phyloP scores from a whole-genome alignment of 2,113 vertebrate species.

The Lipotes vexillifer region DNA sequence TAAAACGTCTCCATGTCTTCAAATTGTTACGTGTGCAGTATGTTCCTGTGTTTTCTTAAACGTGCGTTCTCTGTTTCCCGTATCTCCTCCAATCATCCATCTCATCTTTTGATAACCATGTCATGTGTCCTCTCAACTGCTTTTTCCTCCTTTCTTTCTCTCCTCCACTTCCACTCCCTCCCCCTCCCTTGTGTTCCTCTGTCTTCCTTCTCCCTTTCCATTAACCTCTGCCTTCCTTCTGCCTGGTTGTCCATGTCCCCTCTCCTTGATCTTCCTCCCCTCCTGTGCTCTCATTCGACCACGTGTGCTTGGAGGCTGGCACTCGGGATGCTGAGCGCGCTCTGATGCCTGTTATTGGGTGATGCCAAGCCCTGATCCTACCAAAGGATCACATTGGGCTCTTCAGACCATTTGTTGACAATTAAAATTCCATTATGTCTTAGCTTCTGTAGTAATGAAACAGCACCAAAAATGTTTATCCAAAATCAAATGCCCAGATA shows the following conservation, averaged over 20 bases:
- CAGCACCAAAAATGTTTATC: background rate
- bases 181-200: background rate
- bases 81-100: background rate
- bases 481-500: background rate
- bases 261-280: background rate
- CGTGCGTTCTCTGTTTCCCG: background rate
- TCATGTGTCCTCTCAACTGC: background rate
- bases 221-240: background rate
- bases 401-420: background rate
- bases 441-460: background rate
- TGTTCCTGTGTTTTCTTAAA: background rate
- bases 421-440: background rate
- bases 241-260: background rate
- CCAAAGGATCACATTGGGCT: background rate
- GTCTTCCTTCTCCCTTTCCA: background rate
- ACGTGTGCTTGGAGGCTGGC: background rate
- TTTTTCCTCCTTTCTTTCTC: background rate
- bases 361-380: background rate
- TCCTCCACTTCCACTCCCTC: background rate
- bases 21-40: background rate
- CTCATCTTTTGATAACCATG: background rate
- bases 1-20: background rate
- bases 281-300: background rate
- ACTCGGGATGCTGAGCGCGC: accelerated
- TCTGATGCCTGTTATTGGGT: background rate